Percentiles rank a stretch among this genome's conserved stretches.
phyloP scores from a whole-genome alignment of 2,888 invertebrate species.

The Acanthacorydalis orientalis region DNA sequence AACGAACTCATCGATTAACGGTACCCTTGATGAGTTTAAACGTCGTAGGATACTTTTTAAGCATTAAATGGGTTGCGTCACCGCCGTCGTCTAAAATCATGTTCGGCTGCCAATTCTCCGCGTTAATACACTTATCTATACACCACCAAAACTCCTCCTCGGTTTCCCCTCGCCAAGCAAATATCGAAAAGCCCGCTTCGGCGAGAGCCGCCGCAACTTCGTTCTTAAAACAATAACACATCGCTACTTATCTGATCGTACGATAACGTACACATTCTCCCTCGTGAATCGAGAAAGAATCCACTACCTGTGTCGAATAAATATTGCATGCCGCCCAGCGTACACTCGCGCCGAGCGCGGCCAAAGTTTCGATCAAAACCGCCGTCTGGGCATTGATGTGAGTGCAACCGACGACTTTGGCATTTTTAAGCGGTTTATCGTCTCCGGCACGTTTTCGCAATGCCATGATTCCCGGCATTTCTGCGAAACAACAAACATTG shows the following conservation, averaged over 20 bases:
- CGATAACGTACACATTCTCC: no score
- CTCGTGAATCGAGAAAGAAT: no score
- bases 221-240: conserved; percentile 56
- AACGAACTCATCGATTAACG: neutral
- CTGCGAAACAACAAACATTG: conserved; percentile 21
- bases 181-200: conserved; percentile 76
- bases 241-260: no score
- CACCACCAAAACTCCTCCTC: conserved; percentile 99
- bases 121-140: conserved; percentile 86
- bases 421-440: conserved; percentile 88
- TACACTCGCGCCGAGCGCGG: conserved; percentile 76
- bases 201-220: conserved; percentile 94
- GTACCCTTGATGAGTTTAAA: conserved; percentile 81
- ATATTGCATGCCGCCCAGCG: conserved; percentile 98
- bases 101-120: conserved; percentile 90
- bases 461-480: conserved; percentile 98
- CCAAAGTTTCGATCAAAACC: conserved; percentile 79
- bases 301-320: conserved; percentile 74
- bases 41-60: conserved; percentile 85
- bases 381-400: conserved; percentile 98
- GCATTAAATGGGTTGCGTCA: conserved; percentile 90
- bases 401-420: conserved; percentile 88
- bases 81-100: conserved; percentile 97
- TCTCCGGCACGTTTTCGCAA: conserved; percentile 78
- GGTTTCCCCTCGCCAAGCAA: conserved; percentile 93